Evolutionary conservation across 2,888 invertebrate species (phyloP).

Genomic region (Vannuccia rotundouncinata): DNA sequence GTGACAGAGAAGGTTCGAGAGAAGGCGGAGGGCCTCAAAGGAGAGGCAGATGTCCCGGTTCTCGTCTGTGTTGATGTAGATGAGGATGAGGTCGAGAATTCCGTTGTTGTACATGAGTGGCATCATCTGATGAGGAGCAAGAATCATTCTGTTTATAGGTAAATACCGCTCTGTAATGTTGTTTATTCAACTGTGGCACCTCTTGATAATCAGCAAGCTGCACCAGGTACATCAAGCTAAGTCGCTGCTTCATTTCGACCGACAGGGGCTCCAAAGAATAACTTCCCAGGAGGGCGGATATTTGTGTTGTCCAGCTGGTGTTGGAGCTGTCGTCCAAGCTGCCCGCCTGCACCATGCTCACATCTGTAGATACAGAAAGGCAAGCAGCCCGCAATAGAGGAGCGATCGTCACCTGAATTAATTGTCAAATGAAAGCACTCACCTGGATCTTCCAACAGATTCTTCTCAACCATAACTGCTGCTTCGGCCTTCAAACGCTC

Average conservation of each 20-base stretch:
- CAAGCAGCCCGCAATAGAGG: too few species aligned
- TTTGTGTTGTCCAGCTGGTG: background rate
- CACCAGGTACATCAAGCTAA: slow-evolving; percentile 85
- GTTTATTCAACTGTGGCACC: too few species aligned
- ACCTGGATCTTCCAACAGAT: background rate
- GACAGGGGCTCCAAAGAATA: slow-evolving; percentile 72
- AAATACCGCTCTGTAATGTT: too few species aligned
- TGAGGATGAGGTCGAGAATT: slow-evolving; percentile 1
- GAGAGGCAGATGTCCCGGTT: slow-evolving; percentile 75
- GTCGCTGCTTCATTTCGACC: slow-evolving; percentile 77
- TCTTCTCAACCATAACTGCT: background rate
- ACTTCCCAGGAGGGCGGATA: background rate
- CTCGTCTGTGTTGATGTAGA: slow-evolving; percentile 3
- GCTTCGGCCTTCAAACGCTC: background rate
- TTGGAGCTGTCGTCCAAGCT: background rate
- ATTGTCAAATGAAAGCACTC: background rate
- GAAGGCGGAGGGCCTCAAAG: slow-evolving; percentile 78
- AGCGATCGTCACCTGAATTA: too few species aligned
- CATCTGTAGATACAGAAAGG: background rate
- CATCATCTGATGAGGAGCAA: slow-evolving; percentile 25
- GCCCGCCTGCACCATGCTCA: background rate
- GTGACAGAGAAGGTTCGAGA: slow-evolving; percentile 86
- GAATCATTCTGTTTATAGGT: too few species aligned
- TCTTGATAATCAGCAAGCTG: slow-evolving; percentile 97
- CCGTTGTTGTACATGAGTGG: slow-evolving; percentile 31